Percentiles rank a stretch among this genome's conserved stretches.
phyloP scores from a whole-genome alignment of 1,140 invertebrate genomes.

The Ceratosolen solmsi region DNA sequence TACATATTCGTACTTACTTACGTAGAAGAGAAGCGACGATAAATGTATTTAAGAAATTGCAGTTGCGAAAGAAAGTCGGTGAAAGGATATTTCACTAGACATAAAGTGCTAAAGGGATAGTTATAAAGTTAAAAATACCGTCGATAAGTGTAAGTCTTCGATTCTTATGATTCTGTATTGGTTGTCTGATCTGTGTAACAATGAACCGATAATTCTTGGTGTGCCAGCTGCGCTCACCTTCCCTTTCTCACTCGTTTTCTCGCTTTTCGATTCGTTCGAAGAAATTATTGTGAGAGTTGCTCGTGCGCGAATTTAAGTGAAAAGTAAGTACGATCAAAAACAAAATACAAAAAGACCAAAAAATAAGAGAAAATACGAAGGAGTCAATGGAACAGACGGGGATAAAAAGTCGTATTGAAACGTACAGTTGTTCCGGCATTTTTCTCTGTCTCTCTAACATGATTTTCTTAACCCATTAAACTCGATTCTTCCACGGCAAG shows the following conservation, averaged over 20 bases:
- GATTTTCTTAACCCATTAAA: conserved; percentile 50
- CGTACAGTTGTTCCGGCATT: conserved; percentile 23
- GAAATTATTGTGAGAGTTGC: conserved; percentile 36
- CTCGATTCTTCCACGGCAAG: conserved; percentile 36
- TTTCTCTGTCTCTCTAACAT: conserved; percentile 16
- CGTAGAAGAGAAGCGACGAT: not conserved
- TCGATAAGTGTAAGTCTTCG: conserved; percentile 4
- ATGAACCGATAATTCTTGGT: not conserved
- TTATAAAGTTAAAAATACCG: not conserved
- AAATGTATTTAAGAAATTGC: not conserved
- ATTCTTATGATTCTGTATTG: not conserved
- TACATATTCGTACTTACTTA: not conserved
- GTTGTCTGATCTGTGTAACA: not conserved
- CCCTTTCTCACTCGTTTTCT: not conserved
- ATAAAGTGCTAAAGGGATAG: not conserved
- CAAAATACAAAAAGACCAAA: not conserved
- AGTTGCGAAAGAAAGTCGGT: not conserved
- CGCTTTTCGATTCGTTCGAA: too few relatives aligned
- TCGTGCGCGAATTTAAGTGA: conserved; percentile 27
- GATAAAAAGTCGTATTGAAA: conserved; percentile 20
- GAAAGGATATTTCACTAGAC: not conserved
- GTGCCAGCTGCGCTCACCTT: not conserved
- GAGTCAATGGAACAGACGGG: not conserved
- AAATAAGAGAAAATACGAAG: not conserved
- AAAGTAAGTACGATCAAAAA: conserved; percentile 6